Base-by-base conservation (phyloP, 2,888 invertebrate genomes). In the Eristalinus sepulchralis region DNA sequence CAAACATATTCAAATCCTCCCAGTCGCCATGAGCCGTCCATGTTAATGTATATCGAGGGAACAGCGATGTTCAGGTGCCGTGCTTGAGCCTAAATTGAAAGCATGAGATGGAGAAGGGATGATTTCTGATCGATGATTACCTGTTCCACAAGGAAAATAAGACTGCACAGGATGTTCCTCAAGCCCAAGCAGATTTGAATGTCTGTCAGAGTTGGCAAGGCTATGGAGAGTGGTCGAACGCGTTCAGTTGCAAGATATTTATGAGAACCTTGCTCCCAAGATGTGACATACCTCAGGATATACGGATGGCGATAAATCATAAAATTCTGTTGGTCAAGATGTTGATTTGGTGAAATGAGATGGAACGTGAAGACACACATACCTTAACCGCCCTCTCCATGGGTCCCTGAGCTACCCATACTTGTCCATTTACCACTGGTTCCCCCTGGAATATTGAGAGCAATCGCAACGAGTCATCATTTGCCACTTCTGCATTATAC, bases 281-380 rank as follows among this genome's bases (percentile, higher is more conserved):
- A 96, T 27, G 96, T 95, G 88, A 97, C 94, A 91, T 97, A 98
- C 90, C 95, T 96, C 11, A 98, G 92, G 89, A 98, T 97, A 89
- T 95, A 96, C 0, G 98, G 98, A 93, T 98, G 98, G 0, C 98
- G 95, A 92, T 97, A 95, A 77, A 97, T 95, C 94, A 96, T 96
- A 82, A 97, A 94, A 93, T 97, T 97, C 97, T 98, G 92, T 20
- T 1, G 39, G 17, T 47, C 1, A 22, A 39, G 47, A 57, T 20
- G 10, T 9, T 17, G 2, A 63, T 1, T n/a, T 8, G 68, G 8
- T 24, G 55, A 91, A 11, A 0, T 17, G 8, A 17, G 1, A 2
- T 2, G 8, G 0, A 17, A 47, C 5, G 17, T 17, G 17, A 17
- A 17, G 17, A 17, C 8, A 5, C 8, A 8, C 17, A 17, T 47